Base-by-base conservation (phyloP, 2,797 vertebrate species). In the Cryptoblepharus egeriae region DNA sequence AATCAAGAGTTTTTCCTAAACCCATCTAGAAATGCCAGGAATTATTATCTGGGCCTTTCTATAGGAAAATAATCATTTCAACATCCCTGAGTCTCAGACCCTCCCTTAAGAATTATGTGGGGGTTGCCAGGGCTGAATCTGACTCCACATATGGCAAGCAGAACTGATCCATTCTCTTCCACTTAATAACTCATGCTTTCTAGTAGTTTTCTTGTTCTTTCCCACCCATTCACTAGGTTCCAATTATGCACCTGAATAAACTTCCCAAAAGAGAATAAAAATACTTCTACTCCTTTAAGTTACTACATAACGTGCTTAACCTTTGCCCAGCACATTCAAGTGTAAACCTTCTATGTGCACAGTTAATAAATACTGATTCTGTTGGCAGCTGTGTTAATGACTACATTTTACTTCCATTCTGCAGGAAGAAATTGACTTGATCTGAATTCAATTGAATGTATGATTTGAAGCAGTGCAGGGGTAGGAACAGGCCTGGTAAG, bases 161-260 rank as follows among this genome's bases (percentile, higher is more conserved):
- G 82, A 79, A 49, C 35, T 72, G 35, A 20, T 18, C 18, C 20
- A 39, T 81, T 72, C 16, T 64, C 1, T 10, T 49, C 28, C 76
- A 77, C 82, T 82, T 75, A 18, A 77, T 72, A 83, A 71, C 30
- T 63, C 58, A 83, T n/a, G 72, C 58, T 26, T 49, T 24, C 4
- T 83, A 72, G 7, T 57, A 65, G 49, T 52, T 52, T n/a, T 72
- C 69, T 42, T 80, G 22, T 9, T 74, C 18, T 30, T 85, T 55
- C 80, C 88, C 57, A 83, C 11, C 20, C 22, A 0, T 79, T 86
- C 72, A 67, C 67, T 2, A 52, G 67, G 49, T 24, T 85, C 84
- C 45, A 64, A 68, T 84, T 39, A 6, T 64, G 77, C 88, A 92
- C 90, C 92, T 91, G 91, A 87, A 89, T 80, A 92, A 92, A 93